Evolutionary conservation across 2,797 vertebrate genomes (phyloP).

Genomic region (Sebastes melanostomus): DNA sequence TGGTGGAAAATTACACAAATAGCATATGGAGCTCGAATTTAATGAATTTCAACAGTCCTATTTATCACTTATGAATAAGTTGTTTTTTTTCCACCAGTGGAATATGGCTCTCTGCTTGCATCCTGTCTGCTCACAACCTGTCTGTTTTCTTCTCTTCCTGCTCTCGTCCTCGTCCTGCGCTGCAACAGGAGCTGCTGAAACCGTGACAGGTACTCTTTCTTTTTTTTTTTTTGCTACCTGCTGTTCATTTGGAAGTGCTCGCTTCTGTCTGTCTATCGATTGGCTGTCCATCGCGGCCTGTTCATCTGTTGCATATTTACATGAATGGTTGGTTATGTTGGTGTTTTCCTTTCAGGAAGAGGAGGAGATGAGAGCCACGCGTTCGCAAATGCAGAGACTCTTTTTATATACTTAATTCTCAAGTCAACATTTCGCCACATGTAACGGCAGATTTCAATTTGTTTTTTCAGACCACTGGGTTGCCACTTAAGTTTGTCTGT

Average conservation of each 20-base stretch:
- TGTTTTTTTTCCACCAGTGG: conserved; percentile 23
- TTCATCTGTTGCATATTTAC: conserved; percentile 72
- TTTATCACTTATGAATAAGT: conserved; percentile 40
- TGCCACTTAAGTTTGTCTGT: conserved; percentile 5
- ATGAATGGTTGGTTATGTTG: conserved; percentile 52
- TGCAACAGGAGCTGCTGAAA: conserved; percentile 85
- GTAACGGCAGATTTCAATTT: conserved; percentile 28
- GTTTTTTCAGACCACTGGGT: not conserved
- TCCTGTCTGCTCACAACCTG: conserved; percentile 69
- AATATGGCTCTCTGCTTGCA: conserved; percentile 49
- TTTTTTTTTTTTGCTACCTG: conserved; percentile 65
- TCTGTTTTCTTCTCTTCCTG: conserved; percentile 60
- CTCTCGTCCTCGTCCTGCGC: conserved; percentile 59
- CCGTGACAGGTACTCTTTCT: conserved; percentile 81
- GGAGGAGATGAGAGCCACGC: conserved; percentile 11
- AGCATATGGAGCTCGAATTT: conserved; percentile 42
- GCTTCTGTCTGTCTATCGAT: conserved; percentile 64
- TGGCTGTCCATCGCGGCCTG: conserved; percentile 60
- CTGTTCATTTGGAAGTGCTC: conserved; percentile 73
- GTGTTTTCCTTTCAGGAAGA: conserved; percentile 36
- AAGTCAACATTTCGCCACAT: conserved; percentile 46
- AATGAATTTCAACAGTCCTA: conserved; percentile 44
- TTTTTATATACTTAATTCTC: conserved; percentile 39
- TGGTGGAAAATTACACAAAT: conserved; percentile 49
- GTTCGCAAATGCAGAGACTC: not conserved